Base-by-base conservation (phyloP, 2,113 vertebrate genomes). In the Oriolus oriolus region DNA sequence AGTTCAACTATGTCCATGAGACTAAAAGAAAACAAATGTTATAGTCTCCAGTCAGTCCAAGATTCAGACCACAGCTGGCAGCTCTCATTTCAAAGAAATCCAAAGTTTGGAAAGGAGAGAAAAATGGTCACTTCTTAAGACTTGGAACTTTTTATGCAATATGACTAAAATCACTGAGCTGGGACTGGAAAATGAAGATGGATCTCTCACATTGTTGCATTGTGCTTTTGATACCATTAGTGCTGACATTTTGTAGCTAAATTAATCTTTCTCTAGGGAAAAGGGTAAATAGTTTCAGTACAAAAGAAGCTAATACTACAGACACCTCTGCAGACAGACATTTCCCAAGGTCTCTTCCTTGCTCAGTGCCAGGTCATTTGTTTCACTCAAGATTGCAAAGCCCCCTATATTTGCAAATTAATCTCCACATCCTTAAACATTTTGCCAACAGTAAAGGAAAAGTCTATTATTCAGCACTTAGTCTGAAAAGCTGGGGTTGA, bases 21-120 rank as follows among this genome's bases (percentile, higher is more conserved):
- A 89, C 88, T 90, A 64, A 95, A 94, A 90, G 88, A 95, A 96
- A 95, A 90, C 95, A 95, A 96, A 96, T 93, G 82, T 87, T 94
- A 54, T 5, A 84, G 79, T 71, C 85, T 94, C 64, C 37, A 86
- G 71, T 75, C 64, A 78, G 68, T 60, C 79, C 93, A 89, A 70
- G 56, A 93, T 41, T 80, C 64, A 93, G 84, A 89, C 92, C 92
- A 68, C 83, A 96, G 88, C 56, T 95, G 93, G 92, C 90, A 95
- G 76, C 73, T 77, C 57, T 78, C 83, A 45, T 56, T 95, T 77
- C 61, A 88, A 86, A 87, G 60, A 68, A 81, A 45, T 92, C 76
- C 71, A 70, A 45, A 84, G 22, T 75, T 90, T 23, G 23, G 27
- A 91, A 57, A 92, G 31, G 31, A 87, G 35, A 88, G 39, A 89